phyloP scores from a whole-genome alignment of 2,113 vertebrate species.

The Galeopterus variegatus region DNA sequence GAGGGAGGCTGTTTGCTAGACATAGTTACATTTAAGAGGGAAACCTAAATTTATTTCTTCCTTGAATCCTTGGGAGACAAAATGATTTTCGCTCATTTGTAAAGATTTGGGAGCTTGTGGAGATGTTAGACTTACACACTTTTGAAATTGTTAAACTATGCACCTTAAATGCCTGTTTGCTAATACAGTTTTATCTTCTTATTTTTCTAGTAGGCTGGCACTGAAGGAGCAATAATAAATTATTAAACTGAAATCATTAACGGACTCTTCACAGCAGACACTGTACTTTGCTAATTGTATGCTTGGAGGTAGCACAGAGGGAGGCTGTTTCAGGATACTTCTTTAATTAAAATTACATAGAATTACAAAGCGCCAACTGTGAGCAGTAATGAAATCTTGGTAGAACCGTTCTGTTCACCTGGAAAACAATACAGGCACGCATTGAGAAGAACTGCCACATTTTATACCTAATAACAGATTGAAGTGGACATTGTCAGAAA shows the following conservation, averaged over 20 bases:
- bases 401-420: conserved; percentile 86
- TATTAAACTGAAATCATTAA: conserved; percentile 90
- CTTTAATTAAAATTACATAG: conserved; percentile 95
- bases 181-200: conserved; percentile 57
- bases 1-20: conserved; percentile 87
- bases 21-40: background rate
- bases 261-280: conserved; percentile 90
- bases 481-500: background rate
- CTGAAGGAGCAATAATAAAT: conserved; percentile 89
- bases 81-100: conserved; percentile 23
- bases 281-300: conserved; percentile 90
- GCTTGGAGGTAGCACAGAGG: conserved; percentile 90
- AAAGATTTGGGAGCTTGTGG: conserved; percentile 5
- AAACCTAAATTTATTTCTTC: conserved; percentile 39
- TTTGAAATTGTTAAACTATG: conserved; percentile 61
- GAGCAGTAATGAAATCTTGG: conserved; percentile 90
- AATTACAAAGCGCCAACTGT: conserved; percentile 91
- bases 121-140: background rate
- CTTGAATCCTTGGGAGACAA: background rate
- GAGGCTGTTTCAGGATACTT: conserved; percentile 90
- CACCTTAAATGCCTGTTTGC: conserved; percentile 65
- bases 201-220: conserved; percentile 70
- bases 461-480: conserved; percentile 4
- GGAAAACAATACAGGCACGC: conserved; percentile 79
- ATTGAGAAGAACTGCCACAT: background rate